These are phyloP conservation scores for Etheostoma spectabile DNA, from an alignment of 2,113 vertebrate genomes.

Conservation along the genomic window DNA sequence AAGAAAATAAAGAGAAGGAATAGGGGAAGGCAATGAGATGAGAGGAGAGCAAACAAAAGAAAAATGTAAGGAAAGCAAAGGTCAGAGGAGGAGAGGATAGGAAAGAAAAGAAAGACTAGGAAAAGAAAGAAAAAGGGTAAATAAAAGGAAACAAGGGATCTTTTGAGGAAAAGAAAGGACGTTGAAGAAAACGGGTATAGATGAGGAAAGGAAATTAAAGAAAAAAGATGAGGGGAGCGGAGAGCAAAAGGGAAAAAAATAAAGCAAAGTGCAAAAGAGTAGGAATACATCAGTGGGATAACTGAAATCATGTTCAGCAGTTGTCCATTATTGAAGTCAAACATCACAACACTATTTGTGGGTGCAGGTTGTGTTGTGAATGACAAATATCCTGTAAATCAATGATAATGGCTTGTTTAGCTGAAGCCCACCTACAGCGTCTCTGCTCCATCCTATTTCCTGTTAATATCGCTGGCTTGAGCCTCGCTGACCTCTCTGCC, in stretches of 20 bases:
- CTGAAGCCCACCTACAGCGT: conserved; percentile 57
- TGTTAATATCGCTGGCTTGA: conserved; percentile 65
- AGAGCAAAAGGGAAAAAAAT: not conserved
- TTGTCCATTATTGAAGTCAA: conserved; percentile 47
- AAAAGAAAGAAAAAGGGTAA: not conserved
- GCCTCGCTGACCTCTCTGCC: conserved; percentile 61
- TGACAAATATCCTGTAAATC: conserved; percentile 73
- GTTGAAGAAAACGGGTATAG: not conserved
- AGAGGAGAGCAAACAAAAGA: not conserved
- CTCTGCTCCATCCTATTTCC: conserved; percentile 71
- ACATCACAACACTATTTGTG: conserved; percentile 43
- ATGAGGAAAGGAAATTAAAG: not conserved
- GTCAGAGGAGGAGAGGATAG: not conserved
- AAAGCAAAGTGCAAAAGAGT: conserved; percentile 27
- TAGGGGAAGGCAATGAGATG: not conserved
- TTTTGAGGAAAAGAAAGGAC: not conserved
- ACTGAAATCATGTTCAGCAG: conserved; percentile 38
- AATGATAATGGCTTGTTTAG: conserved; percentile 75
- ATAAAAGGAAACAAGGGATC: not conserved
- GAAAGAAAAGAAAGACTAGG: not conserved
- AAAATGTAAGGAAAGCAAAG: not conserved
- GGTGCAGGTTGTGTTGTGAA: conserved; percentile 67
- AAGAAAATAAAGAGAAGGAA: not conserved
- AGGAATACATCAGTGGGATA: conserved; percentile 33
- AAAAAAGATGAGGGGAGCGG: not conserved